Evolutionary conservation across 1,140 invertebrate genomes (phyloP), one percentile per base, ranked within the genome.

Genomic region (Brachionus manjavacas): DNA sequence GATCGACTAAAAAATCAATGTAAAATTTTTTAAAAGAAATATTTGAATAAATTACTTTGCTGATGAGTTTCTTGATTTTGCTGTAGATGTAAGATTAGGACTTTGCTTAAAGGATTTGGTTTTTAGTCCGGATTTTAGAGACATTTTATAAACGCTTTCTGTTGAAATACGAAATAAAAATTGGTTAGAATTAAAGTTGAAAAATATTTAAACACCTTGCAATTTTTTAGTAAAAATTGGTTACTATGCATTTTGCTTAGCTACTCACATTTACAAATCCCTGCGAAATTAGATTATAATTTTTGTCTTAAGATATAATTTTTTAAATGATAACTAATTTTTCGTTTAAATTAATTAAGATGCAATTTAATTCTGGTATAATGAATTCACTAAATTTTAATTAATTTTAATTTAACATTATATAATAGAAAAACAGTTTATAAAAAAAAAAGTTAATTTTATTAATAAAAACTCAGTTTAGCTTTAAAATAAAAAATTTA

Each of bases 171-270:
- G 9, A 20, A 60, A 9, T 60, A 60, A 20, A 60, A n/a, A 23
- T 25, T 4, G 52, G 4, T 2, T 20, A 60, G 9, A 60, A 60
- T 23, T 60, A 20, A 60, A 23, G 25, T 60, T 60, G 14, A 52
- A 52, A 60, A 23, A 60, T 20, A 60, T 20, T 41, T 41, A 39
- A 41, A 72, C 35, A 72, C 68, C 68, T 72, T 72, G 68, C 43
- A 72, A 35, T 43, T 72, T 72, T 41, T 72, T 23, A 20, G 14
- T 41, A 72, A 72, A 72, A 72, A 3, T 41, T 20, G 31, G 68
- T 72, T 72, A 72, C 68, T 72, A 72, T 72, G 68, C 35, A 72
- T 39, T 16, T 41, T 72, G 31, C 68, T 16, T 72, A 72, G 68
- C 43, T 41, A 72, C 68, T 41, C 16, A 72, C 20, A 70, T 16